Evolutionary conservation across 2,113 vertebrate species (phyloP).

Genomic region (Anoplopoma fimbria): DNA sequence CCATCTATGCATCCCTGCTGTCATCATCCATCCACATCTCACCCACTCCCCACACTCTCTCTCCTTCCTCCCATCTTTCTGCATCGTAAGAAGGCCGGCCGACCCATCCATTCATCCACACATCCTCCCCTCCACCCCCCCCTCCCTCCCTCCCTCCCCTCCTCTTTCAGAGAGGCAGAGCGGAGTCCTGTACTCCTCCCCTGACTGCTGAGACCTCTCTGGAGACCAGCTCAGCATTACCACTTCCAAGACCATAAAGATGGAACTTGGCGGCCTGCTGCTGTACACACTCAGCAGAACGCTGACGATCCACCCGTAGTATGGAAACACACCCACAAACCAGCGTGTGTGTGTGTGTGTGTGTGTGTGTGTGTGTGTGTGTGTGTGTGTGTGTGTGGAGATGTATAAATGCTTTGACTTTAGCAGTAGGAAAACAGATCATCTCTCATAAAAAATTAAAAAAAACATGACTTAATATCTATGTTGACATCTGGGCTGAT

Average conservation of each 20-base stretch:
- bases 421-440: not conserved
- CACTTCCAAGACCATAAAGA: constrained; percentile 53
- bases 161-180: constrained; percentile 15
- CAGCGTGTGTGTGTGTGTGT: not conserved
- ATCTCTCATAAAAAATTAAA: not conserved
- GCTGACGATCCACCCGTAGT: constrained; percentile 18
- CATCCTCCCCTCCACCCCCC: not conserved
- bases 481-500: constrained; percentile 4
- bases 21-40: constrained; percentile 57
- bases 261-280: constrained; percentile 20
- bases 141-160: no score
- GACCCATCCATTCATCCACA: constrained; percentile 53
- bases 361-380: not conserved
- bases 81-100: constrained; percentile 44
- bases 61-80: constrained; percentile 20
- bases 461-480: not conserved
- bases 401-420: not conserved
- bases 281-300: constrained; percentile 61
- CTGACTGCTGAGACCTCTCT: constrained; percentile 63
- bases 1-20: constrained; percentile 51
- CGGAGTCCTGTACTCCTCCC: constrained; percentile 28
- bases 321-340: not conserved
- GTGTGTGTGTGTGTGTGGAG: not conserved
- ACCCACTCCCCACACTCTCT: constrained; percentile 16
- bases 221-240: constrained; percentile 74